These are phyloP conservation scores for Myripristis jacobus DNA, from an alignment of 2,797 vertebrate genomes.

Conservation along the genomic window DNA sequence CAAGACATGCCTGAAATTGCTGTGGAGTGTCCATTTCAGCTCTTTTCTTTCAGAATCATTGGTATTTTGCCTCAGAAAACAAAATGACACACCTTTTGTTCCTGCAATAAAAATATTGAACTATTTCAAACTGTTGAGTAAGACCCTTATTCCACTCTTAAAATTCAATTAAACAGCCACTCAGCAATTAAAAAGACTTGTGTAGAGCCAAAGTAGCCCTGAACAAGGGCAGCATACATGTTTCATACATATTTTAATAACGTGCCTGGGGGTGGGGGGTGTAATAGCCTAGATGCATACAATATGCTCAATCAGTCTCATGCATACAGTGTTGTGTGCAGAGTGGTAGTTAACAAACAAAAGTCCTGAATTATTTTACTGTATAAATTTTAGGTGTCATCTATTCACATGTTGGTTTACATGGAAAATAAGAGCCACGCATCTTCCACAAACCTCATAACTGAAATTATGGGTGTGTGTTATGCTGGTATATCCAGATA, in stretches of 20 bases:
- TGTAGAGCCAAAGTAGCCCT: not conserved
- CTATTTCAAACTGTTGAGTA: not conserved
- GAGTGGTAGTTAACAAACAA: not conserved
- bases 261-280: slow-evolving; percentile 40
- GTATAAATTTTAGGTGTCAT: too few species aligned
- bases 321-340: slow-evolving; percentile 37
- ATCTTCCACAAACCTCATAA: slow-evolving; percentile 12
- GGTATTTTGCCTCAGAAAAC: not conserved
- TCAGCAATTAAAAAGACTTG: slow-evolving; percentile 3
- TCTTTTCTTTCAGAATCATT: not conserved
- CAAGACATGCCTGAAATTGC: slow-evolving; percentile 26
- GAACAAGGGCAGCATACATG: slow-evolving; percentile 22
- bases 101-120: not conserved
- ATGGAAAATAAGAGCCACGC: not conserved
- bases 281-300: slow-evolving; percentile 15
- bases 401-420: not conserved
- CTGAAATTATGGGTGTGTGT: slow-evolving; percentile 17
- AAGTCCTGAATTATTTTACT: too few species aligned
- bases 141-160: not conserved
- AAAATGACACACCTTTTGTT: not conserved
- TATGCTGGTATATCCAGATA: not conserved
- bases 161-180: not conserved
- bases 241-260: slow-evolving; percentile 54
- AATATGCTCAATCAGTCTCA: slow-evolving; percentile 48
- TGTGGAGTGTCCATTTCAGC: slow-evolving; percentile 27